These are phyloP conservation scores for Matsumurasca onukii DNA, from an alignment of 1,140 invertebrate species.

Conservation along the genomic window DNA sequence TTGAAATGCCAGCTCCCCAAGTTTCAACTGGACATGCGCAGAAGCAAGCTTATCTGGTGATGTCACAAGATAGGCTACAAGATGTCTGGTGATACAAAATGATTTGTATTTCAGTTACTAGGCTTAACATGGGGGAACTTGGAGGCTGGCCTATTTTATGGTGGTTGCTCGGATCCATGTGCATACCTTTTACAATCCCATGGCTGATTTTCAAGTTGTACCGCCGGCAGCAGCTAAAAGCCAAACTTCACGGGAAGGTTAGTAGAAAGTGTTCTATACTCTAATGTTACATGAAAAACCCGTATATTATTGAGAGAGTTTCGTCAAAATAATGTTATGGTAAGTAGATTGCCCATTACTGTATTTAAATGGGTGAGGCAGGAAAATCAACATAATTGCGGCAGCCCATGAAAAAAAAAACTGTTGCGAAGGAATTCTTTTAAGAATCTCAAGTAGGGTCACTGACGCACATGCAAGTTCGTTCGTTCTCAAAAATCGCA, in stretches of 20 bases:
- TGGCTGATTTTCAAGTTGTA: conserved; percentile 48
- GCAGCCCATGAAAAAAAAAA: not conserved
- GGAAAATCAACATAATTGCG: no score
- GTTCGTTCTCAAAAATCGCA: no score
- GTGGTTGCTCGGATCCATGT: conserved; percentile 50
- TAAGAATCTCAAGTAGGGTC: no score
- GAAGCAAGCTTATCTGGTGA: no score
- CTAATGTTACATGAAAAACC: not conserved
- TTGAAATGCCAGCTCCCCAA: no score
- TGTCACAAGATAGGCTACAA: no score
- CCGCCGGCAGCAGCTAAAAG: conserved; percentile 44
- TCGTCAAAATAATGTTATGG: not conserved
- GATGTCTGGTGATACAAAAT: no score
- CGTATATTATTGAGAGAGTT: conserved; percentile 17
- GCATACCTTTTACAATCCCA: conserved; percentile 49
- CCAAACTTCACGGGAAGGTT: conserved; percentile 51
- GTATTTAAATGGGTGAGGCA: not conserved
- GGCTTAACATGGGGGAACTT: conserved; percentile 5
- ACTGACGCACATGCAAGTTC: no score
- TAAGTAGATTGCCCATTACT: not conserved
- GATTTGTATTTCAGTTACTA: no score
- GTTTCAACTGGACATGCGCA: no score
- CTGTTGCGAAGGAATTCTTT: not conserved
- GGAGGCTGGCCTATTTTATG: conserved; percentile 43
- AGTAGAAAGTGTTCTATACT: no score